A percentile compares a stretch with the other conserved stretches of the same genome.
Conservation (phyloP, 2,113 vertebrate genomes). For the Pandion haliaetus region DNA sequence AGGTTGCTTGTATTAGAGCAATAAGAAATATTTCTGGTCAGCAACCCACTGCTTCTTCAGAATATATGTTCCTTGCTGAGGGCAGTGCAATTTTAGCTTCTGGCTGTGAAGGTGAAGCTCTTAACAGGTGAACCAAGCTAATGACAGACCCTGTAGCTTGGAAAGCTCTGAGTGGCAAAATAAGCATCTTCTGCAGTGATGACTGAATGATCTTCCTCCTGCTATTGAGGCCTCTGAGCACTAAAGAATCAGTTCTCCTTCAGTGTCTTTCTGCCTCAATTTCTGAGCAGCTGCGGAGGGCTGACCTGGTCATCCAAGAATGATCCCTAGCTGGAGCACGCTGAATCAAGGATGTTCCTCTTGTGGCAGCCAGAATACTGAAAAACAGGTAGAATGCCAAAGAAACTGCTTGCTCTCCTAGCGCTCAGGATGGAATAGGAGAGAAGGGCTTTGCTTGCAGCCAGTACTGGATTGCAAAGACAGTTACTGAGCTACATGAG, state of each 20-base stretch:
- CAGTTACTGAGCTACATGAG: not conserved
- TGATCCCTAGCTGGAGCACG: not conserved
- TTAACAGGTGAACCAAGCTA: not conserved
- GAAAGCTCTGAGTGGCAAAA: not conserved
- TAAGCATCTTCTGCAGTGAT: not conserved
- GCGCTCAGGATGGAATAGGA: not conserved
- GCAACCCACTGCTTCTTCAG: not conserved
- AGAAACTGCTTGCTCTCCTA: not conserved
- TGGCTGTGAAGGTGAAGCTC: not conserved
- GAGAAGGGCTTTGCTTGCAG: not conserved
- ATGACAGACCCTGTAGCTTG: not conserved
- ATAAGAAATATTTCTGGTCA: not conserved
- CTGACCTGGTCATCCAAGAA: not conserved
- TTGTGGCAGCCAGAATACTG: not conserved
- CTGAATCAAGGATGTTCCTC: not conserved
- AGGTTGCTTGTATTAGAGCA: not conserved
- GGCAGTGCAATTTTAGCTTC: not conserved
- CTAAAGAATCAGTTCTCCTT: not conserved
- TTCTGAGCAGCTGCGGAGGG: not conserved
- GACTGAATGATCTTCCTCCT: not conserved
- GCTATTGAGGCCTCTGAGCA: not conserved
- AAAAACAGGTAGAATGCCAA: not conserved
- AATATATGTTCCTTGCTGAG: not conserved
- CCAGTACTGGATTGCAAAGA: not conserved
- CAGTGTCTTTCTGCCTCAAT: not conserved